A percentile compares a stretch with the other conserved stretches of the same genome.
Conservation (phyloP, 2,113 vertebrate genomes). For the Strigops habroptila region DNA sequence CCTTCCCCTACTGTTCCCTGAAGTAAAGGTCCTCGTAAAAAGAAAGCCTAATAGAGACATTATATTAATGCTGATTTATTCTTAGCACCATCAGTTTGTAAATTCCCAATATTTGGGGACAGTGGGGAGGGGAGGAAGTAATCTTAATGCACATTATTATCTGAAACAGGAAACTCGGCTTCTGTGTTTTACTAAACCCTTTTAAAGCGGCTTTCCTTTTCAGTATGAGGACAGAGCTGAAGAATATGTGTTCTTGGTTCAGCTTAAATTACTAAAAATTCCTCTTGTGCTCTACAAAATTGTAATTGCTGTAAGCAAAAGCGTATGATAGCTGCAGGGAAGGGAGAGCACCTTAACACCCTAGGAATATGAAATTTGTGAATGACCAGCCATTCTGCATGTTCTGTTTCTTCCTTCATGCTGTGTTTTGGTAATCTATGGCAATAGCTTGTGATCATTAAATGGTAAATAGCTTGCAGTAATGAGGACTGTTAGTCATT, state of each 20-base stretch:
- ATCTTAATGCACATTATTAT: background rate
- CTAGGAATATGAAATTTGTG: background rate
- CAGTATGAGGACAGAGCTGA: background rate
- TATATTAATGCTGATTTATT: background rate
- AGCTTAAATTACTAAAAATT: background rate
- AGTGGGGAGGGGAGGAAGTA: background rate
- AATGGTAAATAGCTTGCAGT: background rate
- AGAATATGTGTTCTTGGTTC: background rate
- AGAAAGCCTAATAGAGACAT: background rate
- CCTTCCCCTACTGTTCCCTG: background rate
- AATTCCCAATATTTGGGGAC: background rate
- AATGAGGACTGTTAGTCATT: background rate
- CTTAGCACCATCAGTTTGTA: background rate
- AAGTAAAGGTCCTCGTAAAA: background rate
- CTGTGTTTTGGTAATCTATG: background rate
- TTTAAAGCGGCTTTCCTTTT: background rate
- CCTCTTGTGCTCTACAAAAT: background rate
- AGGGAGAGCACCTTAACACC: background rate
- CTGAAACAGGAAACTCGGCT: background rate
- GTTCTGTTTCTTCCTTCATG: background rate
- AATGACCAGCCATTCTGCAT: background rate
- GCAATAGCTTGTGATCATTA: background rate
- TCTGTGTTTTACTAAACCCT: background rate
- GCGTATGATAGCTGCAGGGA: background rate
- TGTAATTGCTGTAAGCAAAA: background rate